phyloP scores from a whole-genome alignment of 2,797 vertebrate species.

The Potorous gilbertii region DNA sequence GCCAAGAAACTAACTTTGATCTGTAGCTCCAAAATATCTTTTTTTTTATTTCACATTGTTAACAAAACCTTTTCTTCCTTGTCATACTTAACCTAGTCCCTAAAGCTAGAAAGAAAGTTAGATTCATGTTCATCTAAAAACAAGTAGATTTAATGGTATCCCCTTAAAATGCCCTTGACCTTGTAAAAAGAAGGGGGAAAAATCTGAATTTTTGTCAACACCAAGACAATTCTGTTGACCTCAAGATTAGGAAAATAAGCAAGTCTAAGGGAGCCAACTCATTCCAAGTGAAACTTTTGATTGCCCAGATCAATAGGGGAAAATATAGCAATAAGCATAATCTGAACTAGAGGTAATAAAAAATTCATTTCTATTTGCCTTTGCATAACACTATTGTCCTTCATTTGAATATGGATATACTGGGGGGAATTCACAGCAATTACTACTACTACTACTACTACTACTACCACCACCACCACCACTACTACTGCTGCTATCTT shows the following conservation, averaged over 20 bases:
- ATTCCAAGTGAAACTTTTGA: background rate
- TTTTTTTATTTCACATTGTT: background rate
- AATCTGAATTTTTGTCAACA: background rate
- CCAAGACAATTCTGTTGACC: background rate
- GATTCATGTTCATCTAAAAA: background rate
- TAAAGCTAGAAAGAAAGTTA: background rate
- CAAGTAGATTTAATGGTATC: background rate
- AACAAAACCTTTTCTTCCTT: background rate
- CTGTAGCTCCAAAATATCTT: background rate
- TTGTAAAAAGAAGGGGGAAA: background rate
- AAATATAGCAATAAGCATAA: background rate
- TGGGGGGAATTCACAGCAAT: background rate
- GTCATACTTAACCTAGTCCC: background rate
- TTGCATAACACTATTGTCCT: background rate
- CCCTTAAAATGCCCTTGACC: background rate
- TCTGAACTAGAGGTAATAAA: background rate
- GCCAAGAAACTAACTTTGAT: background rate
- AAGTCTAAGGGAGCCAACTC: background rate
- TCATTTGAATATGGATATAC: background rate
- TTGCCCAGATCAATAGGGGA: background rate
- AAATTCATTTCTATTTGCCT: background rate
- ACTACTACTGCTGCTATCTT: background rate
- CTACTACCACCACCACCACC: too few species aligned
- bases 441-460: too few species aligned
- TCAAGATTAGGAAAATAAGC: background rate